A percentile compares a stretch with the other conserved stretches of the same genome.
Evolutionary conservation across 2,797 vertebrate genomes (phyloP).

Genomic region (Eremophila alpestris): DNA sequence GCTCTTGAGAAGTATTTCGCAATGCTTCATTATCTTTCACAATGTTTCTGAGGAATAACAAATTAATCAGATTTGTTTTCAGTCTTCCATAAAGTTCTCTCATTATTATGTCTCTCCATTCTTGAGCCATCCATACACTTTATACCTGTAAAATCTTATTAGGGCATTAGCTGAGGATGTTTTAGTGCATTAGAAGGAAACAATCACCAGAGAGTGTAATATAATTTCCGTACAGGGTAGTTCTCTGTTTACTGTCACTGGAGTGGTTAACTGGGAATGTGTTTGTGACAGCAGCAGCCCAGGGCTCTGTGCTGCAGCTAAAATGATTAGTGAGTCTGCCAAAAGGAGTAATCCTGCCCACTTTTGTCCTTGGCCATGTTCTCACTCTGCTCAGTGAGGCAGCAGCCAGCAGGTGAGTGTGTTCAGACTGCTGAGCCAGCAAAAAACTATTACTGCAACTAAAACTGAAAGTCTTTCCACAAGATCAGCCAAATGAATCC

Average conservation of each 20-base stretch:
- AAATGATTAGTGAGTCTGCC: not conserved
- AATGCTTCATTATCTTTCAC: not conserved
- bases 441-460: not conserved
- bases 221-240: not conserved
- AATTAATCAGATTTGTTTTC: conserved; percentile 18
- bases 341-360: not conserved
- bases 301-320: not conserved
- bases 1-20: not conserved
- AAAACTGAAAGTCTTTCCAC: not conserved
- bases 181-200: conserved; percentile 43
- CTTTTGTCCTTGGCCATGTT: conserved; percentile 1
- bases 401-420: not conserved
- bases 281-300: conserved; percentile 12
- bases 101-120: not conserved
- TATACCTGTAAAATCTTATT: conserved; percentile 29
- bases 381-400: not conserved
- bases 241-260: conserved; percentile 7
- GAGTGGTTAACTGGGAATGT: not conserved
- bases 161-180: conserved; percentile 10
- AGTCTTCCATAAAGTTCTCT: not conserved
- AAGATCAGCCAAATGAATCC: not conserved
- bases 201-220: not conserved
- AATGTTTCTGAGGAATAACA: not conserved
- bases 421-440: not conserved
- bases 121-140: not conserved